Evolutionary conservation across 2,113 vertebrate genomes (phyloP), one percentile per base, ranked within the genome.

Genomic region (Oreochromis niloticus): DNA sequence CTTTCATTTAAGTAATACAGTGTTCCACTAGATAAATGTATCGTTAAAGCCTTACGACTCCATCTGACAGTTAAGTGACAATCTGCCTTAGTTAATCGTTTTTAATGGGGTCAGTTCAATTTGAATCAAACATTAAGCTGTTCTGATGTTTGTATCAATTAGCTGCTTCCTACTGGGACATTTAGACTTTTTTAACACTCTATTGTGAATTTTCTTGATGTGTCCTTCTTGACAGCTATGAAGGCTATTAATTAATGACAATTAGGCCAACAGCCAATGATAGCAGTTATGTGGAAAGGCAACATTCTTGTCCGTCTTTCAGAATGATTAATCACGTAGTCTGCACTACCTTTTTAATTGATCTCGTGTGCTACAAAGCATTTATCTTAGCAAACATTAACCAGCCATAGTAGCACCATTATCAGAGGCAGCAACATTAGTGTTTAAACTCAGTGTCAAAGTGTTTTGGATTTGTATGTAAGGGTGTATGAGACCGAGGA

Each of bases 211-310:
- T 78, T 46, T 12, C 7, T 22, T 79, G 87, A 90, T 82, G 73
- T 3, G 55, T 46, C 79, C 50, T 86, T 43, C 78, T 78, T 91
- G 85, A 88, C 89, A 89, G 91, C 73, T 83, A 85, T 84, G 57
- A 91, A 83, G 68, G 84, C 87, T 78, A 78, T 81, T 90, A 85
- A 89, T 89, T 84, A 89, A 43, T 91, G 87, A 89, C 88, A 94
- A 87, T 87, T 66, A 88, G 86, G 66, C 63, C 50, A 83, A 85
- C 22, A 89, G 85, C 83, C 87, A 88, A 89, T 82, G 92, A 92
- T 41, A 68, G 85, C 79, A 83, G 89, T 66, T 86, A 5, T 57
- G 66, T 32, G 43, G 46, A 83, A 75, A 87, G 59, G 57, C 63
- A 71, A 80, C 81, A 56, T 85, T 87, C 81, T 81, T 81, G 32